These are phyloP conservation scores for Glaucopsyche alexis DNA, from an alignment of 2,888 invertebrate species.

Conservation along the genomic window DNA sequence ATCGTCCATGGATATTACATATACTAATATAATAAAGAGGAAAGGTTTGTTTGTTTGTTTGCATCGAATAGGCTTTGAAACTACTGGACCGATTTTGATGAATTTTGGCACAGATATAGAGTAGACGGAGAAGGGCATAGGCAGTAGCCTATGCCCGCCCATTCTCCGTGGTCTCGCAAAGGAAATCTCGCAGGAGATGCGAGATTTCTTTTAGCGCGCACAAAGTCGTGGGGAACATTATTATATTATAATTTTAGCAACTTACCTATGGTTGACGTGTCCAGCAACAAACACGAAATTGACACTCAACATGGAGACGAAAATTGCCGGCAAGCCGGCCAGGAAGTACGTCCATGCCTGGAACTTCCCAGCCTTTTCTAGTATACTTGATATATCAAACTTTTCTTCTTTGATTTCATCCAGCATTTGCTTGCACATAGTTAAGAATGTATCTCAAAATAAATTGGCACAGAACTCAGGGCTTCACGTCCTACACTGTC, in stretches of 20 bases:
- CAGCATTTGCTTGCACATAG: background rate
- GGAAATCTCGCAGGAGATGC: no score
- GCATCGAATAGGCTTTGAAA: no score
- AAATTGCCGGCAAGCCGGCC: slow-evolving; percentile 53
- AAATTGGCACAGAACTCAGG: background rate
- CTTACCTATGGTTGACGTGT: slow-evolving; percentile 59
- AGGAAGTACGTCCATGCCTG: slow-evolving; percentile 57
- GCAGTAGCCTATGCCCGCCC: no score
- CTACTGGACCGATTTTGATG: no score
- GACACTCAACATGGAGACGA: slow-evolving; percentile 58
- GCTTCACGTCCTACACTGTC: background rate
- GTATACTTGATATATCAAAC: slow-evolving; percentile 26
- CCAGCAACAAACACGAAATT: slow-evolving; percentile 66
- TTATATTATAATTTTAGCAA: background rate
- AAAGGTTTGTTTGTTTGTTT: no score
- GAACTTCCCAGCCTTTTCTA: slow-evolving; percentile 66
- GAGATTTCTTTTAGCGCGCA: no score
- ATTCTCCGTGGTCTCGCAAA: no score
- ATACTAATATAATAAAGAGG: no score
- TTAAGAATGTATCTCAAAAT: background rate
- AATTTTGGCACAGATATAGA: no score
- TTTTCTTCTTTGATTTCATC: slow-evolving; percentile 4
- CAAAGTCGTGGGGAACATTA: no score
- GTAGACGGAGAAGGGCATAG: no score
- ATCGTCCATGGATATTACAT: no score